A percentile compares a stretch with the other conserved stretches of the same genome.
Evolutionary conservation across 2,797 vertebrate species (phyloP).

Genomic region (Crypturellus tataupa): DNA sequence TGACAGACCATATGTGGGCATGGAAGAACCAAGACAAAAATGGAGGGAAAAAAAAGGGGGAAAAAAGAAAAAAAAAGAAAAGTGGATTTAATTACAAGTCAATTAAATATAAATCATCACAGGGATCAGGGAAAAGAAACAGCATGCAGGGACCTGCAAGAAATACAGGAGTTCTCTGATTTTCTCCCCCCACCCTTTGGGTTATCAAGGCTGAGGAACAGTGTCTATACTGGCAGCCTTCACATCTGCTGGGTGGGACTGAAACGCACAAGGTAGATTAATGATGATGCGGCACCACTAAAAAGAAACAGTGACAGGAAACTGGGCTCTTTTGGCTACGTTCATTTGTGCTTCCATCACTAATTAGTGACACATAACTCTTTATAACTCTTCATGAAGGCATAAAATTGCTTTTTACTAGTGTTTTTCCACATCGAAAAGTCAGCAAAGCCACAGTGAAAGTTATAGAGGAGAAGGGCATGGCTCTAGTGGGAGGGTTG

Average conservation of each 20-base stretch:
- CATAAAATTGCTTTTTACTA: constrained; percentile 29
- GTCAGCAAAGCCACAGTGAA: constrained; percentile 16
- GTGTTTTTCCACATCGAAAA: constrained; percentile 32
- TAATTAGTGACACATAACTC: neutral
- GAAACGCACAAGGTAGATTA: neutral
- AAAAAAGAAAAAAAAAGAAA: neutral
- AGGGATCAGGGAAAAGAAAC: constrained; percentile 11
- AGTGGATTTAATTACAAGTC: constrained; percentile 48
- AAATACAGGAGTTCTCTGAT: constrained; percentile 29
- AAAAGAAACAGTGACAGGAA: neutral
- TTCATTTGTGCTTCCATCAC: constrained; percentile 11
- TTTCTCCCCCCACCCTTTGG: neutral
- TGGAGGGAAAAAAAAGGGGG: neutral
- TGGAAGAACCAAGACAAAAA: constrained; percentile 23
- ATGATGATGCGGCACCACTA: neutral
- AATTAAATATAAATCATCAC: constrained; percentile 54
- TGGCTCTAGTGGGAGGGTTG: neutral
- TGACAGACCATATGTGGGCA: constrained; percentile 63
- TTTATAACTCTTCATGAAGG: neutral
- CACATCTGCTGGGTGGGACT: constrained; percentile 31
- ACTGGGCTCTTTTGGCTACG: neutral
- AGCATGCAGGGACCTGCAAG: constrained; percentile 38
- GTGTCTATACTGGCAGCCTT: neutral
- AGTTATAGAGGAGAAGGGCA: neutral
- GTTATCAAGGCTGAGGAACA: constrained; percentile 21